A percentile compares a stretch with the other conserved stretches of the same genome.
Evolutionary conservation across 1,140 invertebrate genomes (phyloP).

Genomic region (Solenopsis fugax): DNA sequence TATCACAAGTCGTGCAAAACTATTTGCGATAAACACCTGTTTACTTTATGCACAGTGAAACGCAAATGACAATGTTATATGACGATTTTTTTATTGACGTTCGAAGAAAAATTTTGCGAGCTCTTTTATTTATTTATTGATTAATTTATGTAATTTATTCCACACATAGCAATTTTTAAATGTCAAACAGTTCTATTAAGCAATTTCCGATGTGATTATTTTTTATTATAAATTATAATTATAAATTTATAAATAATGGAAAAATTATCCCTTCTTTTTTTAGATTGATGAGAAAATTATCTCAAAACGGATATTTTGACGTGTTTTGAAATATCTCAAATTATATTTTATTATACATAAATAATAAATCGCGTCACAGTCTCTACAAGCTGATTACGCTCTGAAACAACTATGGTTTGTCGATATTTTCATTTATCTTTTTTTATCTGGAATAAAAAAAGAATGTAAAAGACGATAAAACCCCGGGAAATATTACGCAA

Average conservation of each 20-base stretch:
- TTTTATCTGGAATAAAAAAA: not conserved
- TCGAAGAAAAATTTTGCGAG: not conserved
- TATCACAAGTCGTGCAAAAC: not conserved
- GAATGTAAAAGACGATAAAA: conserved; percentile 43
- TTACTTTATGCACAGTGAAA: not conserved
- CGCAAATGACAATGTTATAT: not conserved
- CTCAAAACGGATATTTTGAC: not conserved
- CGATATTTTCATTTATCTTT: not conserved
- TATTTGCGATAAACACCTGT: not conserved
- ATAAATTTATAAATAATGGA: not conserved
- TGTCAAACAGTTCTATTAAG: not conserved
- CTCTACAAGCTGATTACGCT: not conserved
- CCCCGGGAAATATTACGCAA: conserved; percentile 17
- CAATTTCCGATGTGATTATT: not conserved
- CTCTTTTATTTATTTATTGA: not conserved
- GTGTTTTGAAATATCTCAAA: not conserved
- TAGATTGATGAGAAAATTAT: not conserved
- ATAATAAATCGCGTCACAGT: not conserved
- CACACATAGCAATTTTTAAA: not conserved
- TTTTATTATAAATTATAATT: not conserved
- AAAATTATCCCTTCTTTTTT: not conserved
- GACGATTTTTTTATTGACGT: not conserved
- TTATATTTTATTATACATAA: not conserved
- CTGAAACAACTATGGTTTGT: not conserved
- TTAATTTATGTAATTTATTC: not conserved